These are phyloP conservation scores for Todiramphus saurophagus DNA, from an alignment of 2,113 vertebrate genomes.

Conservation along the genomic window DNA sequence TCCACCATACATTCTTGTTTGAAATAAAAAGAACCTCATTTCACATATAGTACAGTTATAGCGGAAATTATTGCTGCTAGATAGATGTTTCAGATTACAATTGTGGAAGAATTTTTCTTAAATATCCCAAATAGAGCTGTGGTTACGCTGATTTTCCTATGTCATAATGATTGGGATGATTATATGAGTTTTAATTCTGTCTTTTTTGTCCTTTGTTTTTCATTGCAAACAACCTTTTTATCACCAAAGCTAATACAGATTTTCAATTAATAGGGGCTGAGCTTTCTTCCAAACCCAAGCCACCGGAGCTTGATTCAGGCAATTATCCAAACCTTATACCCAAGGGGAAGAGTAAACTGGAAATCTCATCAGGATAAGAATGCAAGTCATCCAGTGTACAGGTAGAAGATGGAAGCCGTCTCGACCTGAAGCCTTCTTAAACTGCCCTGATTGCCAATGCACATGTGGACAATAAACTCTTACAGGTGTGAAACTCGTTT, in stretches of 20 bases:
- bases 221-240: background rate
- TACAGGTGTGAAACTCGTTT: slow-evolving; percentile 6
- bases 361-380: background rate
- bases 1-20: background rate
- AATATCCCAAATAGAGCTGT: rapidly evolving
- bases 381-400: background rate
- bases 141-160: background rate
- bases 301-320: background rate
- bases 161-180: background rate
- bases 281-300: background rate
- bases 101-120: background rate
- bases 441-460: background rate
- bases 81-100: background rate
- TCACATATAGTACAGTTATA: background rate
- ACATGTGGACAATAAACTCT: background rate
- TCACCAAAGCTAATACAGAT: background rate
- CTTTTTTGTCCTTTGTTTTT: background rate
- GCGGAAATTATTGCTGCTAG: background rate
- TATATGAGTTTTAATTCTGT: background rate
- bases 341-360: background rate
- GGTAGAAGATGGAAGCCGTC: background rate
- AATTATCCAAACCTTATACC: background rate
- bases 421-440: background rate
- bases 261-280: background rate
- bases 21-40: background rate